Evolutionary conservation across 2,888 invertebrate species (phyloP), one percentile per base, ranked within the genome.

Genomic region (Subacronicta megacephala): DNA sequence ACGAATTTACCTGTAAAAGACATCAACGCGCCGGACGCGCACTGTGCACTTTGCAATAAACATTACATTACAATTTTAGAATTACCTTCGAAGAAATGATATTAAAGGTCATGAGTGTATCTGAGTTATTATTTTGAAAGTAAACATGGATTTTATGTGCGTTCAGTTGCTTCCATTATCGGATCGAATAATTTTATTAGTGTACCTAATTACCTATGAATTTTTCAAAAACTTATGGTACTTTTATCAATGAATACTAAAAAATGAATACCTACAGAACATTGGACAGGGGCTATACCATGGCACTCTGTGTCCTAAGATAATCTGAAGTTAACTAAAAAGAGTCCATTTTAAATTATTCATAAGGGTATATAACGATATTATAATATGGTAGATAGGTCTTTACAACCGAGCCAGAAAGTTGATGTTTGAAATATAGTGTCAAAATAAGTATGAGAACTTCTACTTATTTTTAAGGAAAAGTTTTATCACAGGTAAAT

Each of bases 1-100:
- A 20, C 13, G 3, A 15, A n/a, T 41, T 42, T 43, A 18, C 52
- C 16, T 50, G 56, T 42, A 71, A 74, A 76, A 77, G 77, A 77
- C 60, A 66, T 78, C 78, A 78, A 77, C 77, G 77, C 77, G 78
- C 50, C 4, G 31, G 2, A 29, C 26, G n/a, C 78, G 78, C 77
- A 76, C 50, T 4, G 26, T 4, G 40, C 26, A 20, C 31, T 10
- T 31, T n/a, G 23, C 31, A n/a, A 63, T 9, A n/a, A 12, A 31
- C 43, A 31, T 20, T 43, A 16, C 42, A 45, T 37, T 29, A 16
- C 40, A 20, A 29, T 36, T 60, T 29, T 31, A 31, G 31, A 31
- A 31, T 31, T 5, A 31, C 31, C n/a, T n/a, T n/a, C n/a, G n/a
- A 31, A 31, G 31, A n/a, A n/a, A 31, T 26, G 26, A 43, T n/a